Evolutionary conservation across 2,113 vertebrate genomes (phyloP).

Genomic region (Sterrhoptilus dennistouni): DNA sequence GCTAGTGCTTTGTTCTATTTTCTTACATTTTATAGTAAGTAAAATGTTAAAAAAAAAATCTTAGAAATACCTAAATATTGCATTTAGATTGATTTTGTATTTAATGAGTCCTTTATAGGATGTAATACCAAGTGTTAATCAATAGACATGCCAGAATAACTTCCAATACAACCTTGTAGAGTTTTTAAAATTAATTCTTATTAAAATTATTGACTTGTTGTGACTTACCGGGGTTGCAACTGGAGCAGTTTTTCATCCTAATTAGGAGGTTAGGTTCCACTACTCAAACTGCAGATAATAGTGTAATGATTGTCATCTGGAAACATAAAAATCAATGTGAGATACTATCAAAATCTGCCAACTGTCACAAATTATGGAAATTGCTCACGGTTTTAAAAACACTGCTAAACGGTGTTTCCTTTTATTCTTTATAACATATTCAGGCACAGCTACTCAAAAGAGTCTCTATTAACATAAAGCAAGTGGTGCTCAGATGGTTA

Average conservation of each 20-base stretch:
- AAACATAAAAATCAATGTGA: slow-evolving; percentile 74
- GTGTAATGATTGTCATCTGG: slow-evolving; percentile 80
- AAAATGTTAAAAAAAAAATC: neutral
- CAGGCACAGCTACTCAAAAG: slow-evolving; percentile 17
- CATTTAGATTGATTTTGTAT: slow-evolving; percentile 80
- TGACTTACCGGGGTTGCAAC: slow-evolving; percentile 75
- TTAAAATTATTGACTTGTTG: slow-evolving; percentile 89
- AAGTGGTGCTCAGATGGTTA: slow-evolving; percentile 46
- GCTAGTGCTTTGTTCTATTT: neutral
- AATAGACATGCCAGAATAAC: slow-evolving; percentile 86
- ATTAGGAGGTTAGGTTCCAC: slow-evolving; percentile 78
- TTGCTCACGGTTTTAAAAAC: slow-evolving; percentile 65
- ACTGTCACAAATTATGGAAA: slow-evolving; percentile 78
- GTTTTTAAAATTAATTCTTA: slow-evolving; percentile 89
- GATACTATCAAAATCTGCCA: slow-evolving; percentile 65
- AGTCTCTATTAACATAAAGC: slow-evolving; percentile 25
- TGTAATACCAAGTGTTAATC: slow-evolving; percentile 94
- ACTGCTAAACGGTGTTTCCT: slow-evolving; percentile 22
- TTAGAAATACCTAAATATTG: slow-evolving; percentile 63
- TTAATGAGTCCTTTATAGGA: slow-evolving; percentile 89
- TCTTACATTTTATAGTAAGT: neutral
- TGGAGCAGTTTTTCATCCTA: slow-evolving; percentile 78
- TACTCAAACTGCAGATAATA: slow-evolving; percentile 78
- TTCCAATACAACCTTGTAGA: slow-evolving; percentile 88
- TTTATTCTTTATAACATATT: slow-evolving; percentile 6